These are phyloP conservation scores for Netelia virgata DNA, from an alignment of 2,888 invertebrate species.

Conservation along the genomic window DNA sequence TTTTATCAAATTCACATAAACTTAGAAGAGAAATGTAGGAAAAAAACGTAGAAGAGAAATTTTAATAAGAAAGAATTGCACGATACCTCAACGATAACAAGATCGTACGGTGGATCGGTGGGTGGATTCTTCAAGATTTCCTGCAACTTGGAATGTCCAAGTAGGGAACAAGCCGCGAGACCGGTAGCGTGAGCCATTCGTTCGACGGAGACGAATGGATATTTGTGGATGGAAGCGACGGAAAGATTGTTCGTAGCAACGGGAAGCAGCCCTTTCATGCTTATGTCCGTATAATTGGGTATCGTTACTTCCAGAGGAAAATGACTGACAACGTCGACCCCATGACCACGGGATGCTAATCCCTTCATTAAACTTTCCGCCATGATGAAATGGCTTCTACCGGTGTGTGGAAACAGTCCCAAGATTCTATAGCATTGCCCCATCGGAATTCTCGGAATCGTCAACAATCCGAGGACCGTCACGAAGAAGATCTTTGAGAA, in stretches of 20 bases:
- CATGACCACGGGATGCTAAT: constrained; percentile 85
- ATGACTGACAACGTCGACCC: constrained; percentile 82
- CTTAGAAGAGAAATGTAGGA: too few relatives aligned
- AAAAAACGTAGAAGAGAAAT: background rate
- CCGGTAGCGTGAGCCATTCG: constrained; percentile 26
- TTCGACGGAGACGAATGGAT: constrained; percentile 21
- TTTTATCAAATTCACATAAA: constrained; percentile 2
- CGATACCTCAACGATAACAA: constrained; percentile 72
- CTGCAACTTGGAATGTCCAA: constrained; percentile 66
- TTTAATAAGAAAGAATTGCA: background rate
- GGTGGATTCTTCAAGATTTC: constrained; percentile 69
- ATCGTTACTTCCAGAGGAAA: constrained; percentile 73
- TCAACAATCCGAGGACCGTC: background rate
- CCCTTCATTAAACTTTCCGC: constrained; percentile 83
- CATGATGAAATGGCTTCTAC: constrained; percentile 86
- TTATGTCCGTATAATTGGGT: constrained; percentile 77
- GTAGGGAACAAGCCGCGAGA: constrained; percentile 57
- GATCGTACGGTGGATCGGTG: constrained; percentile 70
- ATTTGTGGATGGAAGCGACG: constrained; percentile 52
- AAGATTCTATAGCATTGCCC: constrained; percentile 82
- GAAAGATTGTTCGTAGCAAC: constrained; percentile 76
- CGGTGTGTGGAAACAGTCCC: constrained; percentile 84
- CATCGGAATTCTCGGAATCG: background rate
- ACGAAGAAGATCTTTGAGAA: constrained; percentile 11
- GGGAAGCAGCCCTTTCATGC: constrained; percentile 65